Evolutionary conservation across 2,888 invertebrate genomes (phyloP).

Genomic region (Deilephila porcellus): DNA sequence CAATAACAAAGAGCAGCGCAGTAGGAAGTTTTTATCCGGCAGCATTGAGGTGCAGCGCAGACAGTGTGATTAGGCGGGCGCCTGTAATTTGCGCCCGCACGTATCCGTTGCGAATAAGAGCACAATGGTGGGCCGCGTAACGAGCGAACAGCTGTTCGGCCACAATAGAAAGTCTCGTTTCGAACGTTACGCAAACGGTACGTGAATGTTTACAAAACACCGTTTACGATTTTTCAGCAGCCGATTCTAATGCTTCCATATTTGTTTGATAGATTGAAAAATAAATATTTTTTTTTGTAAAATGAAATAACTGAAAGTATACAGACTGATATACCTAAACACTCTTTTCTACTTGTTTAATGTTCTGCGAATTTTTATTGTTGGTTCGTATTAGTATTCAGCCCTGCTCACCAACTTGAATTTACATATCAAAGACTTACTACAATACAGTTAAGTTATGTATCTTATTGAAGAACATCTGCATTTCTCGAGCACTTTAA

Average conservation of each 20-base stretch:
- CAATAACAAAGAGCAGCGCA: background rate
- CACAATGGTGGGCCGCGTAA: slow-evolving; percentile 70
- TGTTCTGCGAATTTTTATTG: background rate
- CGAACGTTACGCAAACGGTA: slow-evolving; percentile 69
- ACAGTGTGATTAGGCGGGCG: slow-evolving; percentile 30
- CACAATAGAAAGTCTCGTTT: slow-evolving; percentile 75
- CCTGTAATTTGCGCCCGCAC: slow-evolving; percentile 53
- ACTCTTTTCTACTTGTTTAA: background rate
- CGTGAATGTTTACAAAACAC: slow-evolving; percentile 66
- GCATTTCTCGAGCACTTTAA: background rate
- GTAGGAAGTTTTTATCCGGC: slow-evolving; percentile 17
- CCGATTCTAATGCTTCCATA: slow-evolving; percentile 28
- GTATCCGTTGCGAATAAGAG: slow-evolving; percentile 64
- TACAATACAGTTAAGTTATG: slow-evolving; percentile 8
- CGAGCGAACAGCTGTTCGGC: slow-evolving; percentile 71
- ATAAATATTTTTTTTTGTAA: background rate
- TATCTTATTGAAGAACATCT: background rate
- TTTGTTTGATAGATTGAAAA: background rate
- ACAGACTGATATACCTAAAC: background rate
- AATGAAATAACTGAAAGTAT: no score
- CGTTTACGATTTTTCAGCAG: slow-evolving; percentile 41
- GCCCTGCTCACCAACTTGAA: background rate
- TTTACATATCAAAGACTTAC: slow-evolving; percentile 13
- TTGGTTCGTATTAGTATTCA: background rate
- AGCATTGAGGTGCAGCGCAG: background rate